Conservation (phyloP, 2,113 vertebrate species). For the Menura novaehollandiae region DNA sequence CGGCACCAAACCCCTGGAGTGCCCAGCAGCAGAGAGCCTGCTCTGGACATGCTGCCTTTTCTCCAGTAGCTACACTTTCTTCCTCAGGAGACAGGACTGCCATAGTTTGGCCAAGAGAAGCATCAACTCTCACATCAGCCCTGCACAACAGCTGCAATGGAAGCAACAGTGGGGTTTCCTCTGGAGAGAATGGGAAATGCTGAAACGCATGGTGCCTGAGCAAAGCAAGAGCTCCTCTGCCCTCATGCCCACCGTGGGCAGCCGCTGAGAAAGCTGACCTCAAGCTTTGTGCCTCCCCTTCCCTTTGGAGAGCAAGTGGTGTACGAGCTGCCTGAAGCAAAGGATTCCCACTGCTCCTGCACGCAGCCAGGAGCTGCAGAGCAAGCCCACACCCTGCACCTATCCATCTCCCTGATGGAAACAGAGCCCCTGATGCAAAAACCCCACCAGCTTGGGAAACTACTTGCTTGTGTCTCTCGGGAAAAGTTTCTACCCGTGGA, state of each 20-base stretch:
- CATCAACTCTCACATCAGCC: not conserved
- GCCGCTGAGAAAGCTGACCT: not conserved
- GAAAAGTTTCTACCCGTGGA: not conserved
- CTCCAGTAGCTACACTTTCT: not conserved
- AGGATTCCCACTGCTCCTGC: not conserved
- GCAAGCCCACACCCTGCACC: not conserved
- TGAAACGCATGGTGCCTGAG: not conserved
- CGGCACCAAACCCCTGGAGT: not conserved
- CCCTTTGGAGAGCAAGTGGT: not conserved
- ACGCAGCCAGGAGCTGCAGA: not conserved
- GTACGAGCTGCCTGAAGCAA: not conserved
- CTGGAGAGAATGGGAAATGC: not conserved
- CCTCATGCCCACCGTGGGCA: fast-evolving
- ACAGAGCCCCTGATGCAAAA: not conserved
- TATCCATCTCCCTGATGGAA: not conserved
- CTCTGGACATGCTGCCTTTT: not conserved
- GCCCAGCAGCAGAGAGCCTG: not conserved
- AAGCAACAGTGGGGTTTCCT: not conserved
- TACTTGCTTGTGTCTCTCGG: not conserved
- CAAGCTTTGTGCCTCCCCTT: not conserved
- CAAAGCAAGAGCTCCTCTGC: not conserved
- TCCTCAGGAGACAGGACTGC: not conserved
- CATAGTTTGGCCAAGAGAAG: not conserved
- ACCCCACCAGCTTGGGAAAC: not conserved
- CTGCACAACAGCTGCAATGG: not conserved